A percentile compares a stretch with the other conserved stretches of the same genome.
Conservation (phyloP, 2,797 vertebrate genomes). For the Chelon labrosus region DNA sequence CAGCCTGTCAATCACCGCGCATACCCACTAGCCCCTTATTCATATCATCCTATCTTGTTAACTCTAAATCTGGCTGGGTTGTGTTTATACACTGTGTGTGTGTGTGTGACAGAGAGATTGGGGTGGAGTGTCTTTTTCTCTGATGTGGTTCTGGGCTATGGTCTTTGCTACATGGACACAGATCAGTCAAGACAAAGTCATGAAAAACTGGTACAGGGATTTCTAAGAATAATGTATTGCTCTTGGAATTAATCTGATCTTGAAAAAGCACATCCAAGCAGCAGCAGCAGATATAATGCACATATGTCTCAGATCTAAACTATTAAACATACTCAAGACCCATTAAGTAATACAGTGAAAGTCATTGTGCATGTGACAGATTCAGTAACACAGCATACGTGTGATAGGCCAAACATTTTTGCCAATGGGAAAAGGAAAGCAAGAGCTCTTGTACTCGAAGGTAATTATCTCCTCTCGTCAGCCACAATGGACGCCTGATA, state of each 20-base stretch:
- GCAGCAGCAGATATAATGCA: conserved; percentile 35
- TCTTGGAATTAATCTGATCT: conserved; percentile 29
- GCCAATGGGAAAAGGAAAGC: conserved; percentile 80
- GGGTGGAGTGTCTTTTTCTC: conserved; percentile 29
- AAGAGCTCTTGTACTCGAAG: conserved; percentile 92
- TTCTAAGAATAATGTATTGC: conserved; percentile 30
- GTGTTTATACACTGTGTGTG: conserved; percentile 55
- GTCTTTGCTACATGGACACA: conserved; percentile 42
- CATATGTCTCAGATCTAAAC: conserved; percentile 17
- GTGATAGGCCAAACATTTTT: conserved; percentile 38
- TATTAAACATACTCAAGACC: conserved; percentile 29
- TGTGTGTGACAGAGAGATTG: conserved; percentile 4
- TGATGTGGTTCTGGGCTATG: conserved; percentile 48
- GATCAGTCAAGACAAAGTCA: conserved; percentile 62
- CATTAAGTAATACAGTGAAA: conserved; percentile 30
- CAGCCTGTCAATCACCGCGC: conserved; percentile 91
- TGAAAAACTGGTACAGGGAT: conserved; percentile 42
- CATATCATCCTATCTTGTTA: conserved; percentile 82
- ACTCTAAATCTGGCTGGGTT: conserved; percentile 70
- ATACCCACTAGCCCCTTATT: conserved; percentile 73
- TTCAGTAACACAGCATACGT: conserved; percentile 33
- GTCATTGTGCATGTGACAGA: conserved; percentile 12
- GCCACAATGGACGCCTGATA: conserved; percentile 92
- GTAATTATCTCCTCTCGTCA: conserved; percentile 94
- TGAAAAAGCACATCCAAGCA: conserved; percentile 27